phyloP scores from a whole-genome alignment of 2,113 vertebrate species.

The Trochalopteron elliotii region DNA sequence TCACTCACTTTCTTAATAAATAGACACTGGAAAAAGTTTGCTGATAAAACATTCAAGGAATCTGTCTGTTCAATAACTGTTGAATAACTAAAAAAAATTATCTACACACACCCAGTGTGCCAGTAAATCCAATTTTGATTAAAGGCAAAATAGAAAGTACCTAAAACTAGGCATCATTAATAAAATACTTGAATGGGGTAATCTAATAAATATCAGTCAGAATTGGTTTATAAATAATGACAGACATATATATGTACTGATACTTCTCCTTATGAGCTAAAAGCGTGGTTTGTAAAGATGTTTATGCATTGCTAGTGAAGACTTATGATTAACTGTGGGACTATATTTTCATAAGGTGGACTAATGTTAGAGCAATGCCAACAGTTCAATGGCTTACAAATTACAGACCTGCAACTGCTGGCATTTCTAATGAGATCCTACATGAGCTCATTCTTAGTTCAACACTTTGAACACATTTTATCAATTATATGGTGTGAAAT shows the following conservation, averaged over 20 bases:
- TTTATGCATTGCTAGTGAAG: background rate
- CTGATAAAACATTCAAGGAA: background rate
- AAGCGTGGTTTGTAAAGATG: background rate
- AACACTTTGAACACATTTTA: background rate
- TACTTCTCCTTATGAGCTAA: background rate
- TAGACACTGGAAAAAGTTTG: background rate
- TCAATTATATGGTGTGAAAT: background rate
- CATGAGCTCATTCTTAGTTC: background rate
- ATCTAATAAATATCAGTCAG: background rate
- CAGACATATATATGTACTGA: background rate
- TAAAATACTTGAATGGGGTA: background rate
- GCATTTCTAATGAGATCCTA: background rate
- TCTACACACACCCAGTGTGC: background rate
- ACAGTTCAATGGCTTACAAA: background rate
- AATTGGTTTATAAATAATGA: background rate
- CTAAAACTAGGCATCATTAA: background rate
- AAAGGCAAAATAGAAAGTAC: background rate
- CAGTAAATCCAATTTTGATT: background rate
- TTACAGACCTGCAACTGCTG: background rate
- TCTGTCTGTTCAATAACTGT: background rate
- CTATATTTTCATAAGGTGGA: background rate
- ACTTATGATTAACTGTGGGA: background rate
- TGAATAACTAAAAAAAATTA: background rate
- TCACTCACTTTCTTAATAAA: background rate
- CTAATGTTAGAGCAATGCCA: background rate